Conservation (phyloP, 2,888 invertebrate genomes). For the Amphipyra berbera region DNA sequence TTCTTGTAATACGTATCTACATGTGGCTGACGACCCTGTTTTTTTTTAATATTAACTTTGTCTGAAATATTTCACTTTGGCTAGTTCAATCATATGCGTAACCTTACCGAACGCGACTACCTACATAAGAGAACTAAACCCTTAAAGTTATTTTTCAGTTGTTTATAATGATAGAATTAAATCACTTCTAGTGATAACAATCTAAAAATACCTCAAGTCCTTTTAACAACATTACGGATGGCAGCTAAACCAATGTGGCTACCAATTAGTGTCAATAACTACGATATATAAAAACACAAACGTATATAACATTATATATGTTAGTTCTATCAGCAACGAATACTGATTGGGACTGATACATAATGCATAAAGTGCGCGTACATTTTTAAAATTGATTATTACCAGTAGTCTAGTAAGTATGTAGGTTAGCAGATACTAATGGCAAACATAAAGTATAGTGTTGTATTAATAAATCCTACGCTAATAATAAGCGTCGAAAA, state of each 20-base stretch:
- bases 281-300: conserved; percentile 45
- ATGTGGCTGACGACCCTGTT: no score
- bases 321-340: conserved; percentile 39
- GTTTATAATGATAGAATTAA: no score
- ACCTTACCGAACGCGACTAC: no score
- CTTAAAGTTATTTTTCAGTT: neutral
- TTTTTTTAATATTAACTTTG: no score
- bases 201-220: conserved; percentile 37
- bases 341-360: conserved; percentile 56
- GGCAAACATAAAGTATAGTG: conserved; percentile 29
- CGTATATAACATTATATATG: conserved; percentile 22
- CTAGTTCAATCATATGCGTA: no score
- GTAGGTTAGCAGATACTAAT: conserved; percentile 54
- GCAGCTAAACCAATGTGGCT: conserved; percentile 53
- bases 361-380: conserved; percentile 47
- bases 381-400: conserved; percentile 55
- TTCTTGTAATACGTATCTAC: no score
- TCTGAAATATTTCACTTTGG: no score
- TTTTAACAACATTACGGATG: conserved; percentile 47
- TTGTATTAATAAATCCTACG: conserved; percentile 20
- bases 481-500: conserved; percentile 7
- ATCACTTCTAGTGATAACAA: conserved; percentile 37
- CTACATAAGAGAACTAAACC: no score
- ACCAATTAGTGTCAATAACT: conserved; percentile 61
- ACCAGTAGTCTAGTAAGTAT: conserved; percentile 33